Conservation (phyloP, 23 tunicate genomes). For the Botrylloides violaceus region DNA sequence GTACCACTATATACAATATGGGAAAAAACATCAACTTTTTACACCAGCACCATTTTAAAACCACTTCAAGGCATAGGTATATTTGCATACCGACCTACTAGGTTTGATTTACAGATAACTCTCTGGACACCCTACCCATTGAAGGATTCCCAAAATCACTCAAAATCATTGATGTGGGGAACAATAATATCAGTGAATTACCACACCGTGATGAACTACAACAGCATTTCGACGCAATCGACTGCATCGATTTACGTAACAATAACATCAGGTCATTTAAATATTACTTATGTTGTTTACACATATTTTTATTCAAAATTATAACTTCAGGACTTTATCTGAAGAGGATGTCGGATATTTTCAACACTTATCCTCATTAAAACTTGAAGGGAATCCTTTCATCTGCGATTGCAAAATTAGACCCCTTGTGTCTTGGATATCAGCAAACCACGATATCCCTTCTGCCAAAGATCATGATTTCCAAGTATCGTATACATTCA, state of each 20-base stretch:
- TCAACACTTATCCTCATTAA: constrained; percentile 22
- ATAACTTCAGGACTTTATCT: background rate
- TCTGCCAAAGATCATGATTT: constrained; percentile 23
- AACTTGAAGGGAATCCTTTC: constrained; percentile 61
- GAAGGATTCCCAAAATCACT: constrained; percentile 23
- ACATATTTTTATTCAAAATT: background rate
- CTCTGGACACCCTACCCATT: constrained; percentile 33
- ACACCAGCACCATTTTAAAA: too few species aligned
- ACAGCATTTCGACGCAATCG: constrained; percentile 27
- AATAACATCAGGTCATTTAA: constrained; percentile 38
- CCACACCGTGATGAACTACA: constrained; percentile 20
- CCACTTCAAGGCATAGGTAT: too few species aligned
- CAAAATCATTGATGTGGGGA: constrained; percentile 12
- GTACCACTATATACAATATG: too few species aligned
- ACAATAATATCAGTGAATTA: constrained; percentile 32
- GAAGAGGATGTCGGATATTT: constrained; percentile 24
- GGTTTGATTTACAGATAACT: constrained; percentile 59
- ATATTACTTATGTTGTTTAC: background rate
- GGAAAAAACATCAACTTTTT: too few species aligned
- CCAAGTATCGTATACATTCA: constrained; percentile 30
- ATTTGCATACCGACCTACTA: too few species aligned
- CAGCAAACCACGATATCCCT: constrained; percentile 35
- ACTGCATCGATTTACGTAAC: constrained; percentile 43
- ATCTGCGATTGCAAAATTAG: constrained; percentile 56
- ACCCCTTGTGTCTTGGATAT: constrained; percentile 52